Evolutionary conservation across 2,797 vertebrate species (phyloP).

Genomic region (Limosa lapponica): DNA sequence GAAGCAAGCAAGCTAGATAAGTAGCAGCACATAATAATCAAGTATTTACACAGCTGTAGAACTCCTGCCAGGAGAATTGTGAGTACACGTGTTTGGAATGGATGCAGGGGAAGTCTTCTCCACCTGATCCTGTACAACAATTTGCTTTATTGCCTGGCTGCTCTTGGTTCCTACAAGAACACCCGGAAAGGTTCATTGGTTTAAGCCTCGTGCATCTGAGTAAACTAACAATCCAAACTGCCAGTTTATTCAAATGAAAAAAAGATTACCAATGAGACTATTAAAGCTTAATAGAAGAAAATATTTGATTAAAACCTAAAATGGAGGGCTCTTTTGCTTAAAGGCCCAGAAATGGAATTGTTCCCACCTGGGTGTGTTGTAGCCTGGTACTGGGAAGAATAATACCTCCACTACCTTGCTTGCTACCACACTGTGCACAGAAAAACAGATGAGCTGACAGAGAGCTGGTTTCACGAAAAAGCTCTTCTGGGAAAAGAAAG

Average conservation of each 20-base stretch:
- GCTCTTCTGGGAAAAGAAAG: not conserved
- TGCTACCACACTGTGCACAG: fast-evolving
- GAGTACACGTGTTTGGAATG: not conserved
- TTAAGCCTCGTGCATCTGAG: not conserved
- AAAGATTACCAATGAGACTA: not conserved
- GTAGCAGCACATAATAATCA: not conserved
- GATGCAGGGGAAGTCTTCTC: not conserved
- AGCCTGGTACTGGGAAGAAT: not conserved
- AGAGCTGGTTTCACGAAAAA: not conserved
- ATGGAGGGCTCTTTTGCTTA: not conserved
- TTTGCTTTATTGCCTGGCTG: not conserved
- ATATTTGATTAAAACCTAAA: not conserved
- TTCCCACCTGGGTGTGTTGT: not conserved
- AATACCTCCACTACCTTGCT: not conserved
- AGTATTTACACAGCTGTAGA: constrained; percentile 47
- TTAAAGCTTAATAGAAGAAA: not conserved
- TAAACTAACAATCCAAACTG: not conserved
- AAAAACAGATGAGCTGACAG: not conserved
- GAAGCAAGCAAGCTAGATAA: constrained; percentile 10
- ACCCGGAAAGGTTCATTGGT: not conserved
- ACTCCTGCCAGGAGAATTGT: constrained; percentile 9
- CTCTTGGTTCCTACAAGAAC: not conserved
- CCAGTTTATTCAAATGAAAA: not conserved
- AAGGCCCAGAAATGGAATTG: not conserved
- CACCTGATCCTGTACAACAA: not conserved